Conservation (phyloP, 2,797 vertebrate genomes). For the Acipenser ruthenus region DNA sequence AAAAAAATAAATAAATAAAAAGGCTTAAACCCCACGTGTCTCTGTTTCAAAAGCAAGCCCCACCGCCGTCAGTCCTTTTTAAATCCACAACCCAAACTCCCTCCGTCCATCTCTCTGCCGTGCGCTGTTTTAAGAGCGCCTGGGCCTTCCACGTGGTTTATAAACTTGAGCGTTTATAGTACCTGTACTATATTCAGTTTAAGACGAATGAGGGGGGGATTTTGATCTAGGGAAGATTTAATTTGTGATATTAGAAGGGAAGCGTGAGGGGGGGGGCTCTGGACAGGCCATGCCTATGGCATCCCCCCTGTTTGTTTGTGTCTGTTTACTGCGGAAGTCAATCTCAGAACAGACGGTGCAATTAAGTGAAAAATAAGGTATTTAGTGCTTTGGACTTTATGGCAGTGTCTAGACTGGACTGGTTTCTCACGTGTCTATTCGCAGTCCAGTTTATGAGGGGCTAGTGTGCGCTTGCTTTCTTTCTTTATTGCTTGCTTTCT, state of each 20-base stretch:
- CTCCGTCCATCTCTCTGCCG: no score
- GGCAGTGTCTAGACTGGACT: constrained; percentile 87
- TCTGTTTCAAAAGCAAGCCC: no score
- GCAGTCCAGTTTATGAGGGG: constrained; percentile 66
- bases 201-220: no score
- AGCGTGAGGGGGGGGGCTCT: constrained; percentile 21
- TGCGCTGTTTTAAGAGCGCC: no score
- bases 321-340: constrained; percentile 92
- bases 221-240: no score
- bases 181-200: no score
- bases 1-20: no score
- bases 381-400: constrained; percentile 90
- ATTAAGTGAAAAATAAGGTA: constrained; percentile 89
- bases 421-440: constrained; percentile 67
- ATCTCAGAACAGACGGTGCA: constrained; percentile 87
- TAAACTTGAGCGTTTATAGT: no score
- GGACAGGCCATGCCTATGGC: constrained; percentile 19
- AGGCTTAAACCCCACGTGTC: no score
- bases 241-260: constrained; percentile 11
- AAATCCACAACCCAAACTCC: no score
- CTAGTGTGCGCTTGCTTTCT: constrained; percentile 49
- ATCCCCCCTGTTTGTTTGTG: constrained; percentile 65
- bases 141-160: no score
- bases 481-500: not conserved
- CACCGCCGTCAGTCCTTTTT: no score